Base-by-base conservation (phyloP, 2,888 invertebrate species). In the Eupithecia inturbata region DNA sequence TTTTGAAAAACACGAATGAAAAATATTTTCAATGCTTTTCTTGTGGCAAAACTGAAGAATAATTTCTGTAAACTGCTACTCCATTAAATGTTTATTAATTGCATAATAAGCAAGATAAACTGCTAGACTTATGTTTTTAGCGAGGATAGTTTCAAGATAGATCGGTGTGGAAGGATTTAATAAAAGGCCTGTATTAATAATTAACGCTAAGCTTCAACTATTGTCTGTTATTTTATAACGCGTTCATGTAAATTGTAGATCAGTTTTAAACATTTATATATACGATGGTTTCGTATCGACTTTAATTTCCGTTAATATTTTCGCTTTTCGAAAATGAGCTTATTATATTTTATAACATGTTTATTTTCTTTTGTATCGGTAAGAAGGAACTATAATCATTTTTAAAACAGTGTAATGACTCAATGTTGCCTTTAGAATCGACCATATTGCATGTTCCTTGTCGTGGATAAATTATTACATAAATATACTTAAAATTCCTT, bases 21-120 rank as follows among this genome's bases (percentile, higher is more conserved):
- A 7, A 45, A 6, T 45, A 41, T 45, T 5, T 45, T 22, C 10
- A 10, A 39, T 41, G 22, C 22, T 70, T n/a, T 62, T n/a, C 16
- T 28, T 67, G 28, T 26, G 16, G 19, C 14, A 31, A 63, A 63
- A 63, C 10, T 31, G 6, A 31, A 36, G 33, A 22, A 10, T n/a
- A 12, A 36, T 31, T 57, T 57, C 14, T 22, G n/a, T 63, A 36
- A 33, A 63, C n/a, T 33, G 9, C 19, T n/a, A 36, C 68, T 76
- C 68, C 71, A 49, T 68, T 67, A 76, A 73, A 77, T 76, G 74
- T 76, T 77, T 78, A 80, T 77, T 79, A 78, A 80, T 80, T 77
- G 71, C 70, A 71, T 73, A 64, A 73, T 78, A 74, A 78, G 75
- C 72, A 74, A 74, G 77, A 78, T 76, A 69, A 76, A 77, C 68